Evolutionary conservation across 2,797 vertebrate genomes (phyloP), one percentile per base, ranked within the genome.

Genomic region (Champsocephalus esox): DNA sequence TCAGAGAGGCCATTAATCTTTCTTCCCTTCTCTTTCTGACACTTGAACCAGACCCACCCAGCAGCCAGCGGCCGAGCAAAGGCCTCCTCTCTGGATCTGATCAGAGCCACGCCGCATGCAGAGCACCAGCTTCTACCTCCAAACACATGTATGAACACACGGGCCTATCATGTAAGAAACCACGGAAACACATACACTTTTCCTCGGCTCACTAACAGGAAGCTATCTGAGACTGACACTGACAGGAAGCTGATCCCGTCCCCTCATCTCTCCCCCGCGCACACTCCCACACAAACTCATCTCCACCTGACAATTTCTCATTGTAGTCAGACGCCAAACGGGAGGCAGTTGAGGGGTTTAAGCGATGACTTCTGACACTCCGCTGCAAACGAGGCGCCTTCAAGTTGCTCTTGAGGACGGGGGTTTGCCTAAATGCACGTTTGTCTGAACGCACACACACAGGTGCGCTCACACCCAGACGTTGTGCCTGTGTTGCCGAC

Each of bases 1-100:
- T 90, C 87, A 87, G 77, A 81, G 77, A 82, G 86, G 84, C 73
- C 93, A 93, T 94, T 93, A 93, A 95, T 95, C 94, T 94, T 94
- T 90, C 92, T 93, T 84, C 78, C 82, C 78, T 89, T 93, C 91
- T 89, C 84, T 88, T 86, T 87, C 81, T 90, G 94, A 95, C 93
- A 95, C 89, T 79, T 92, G 83, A 94, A 89, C 89, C 84, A 73
- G 85, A 91, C 85, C 74, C 85, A 72, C 84, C 88, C 90, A 88
- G 87, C 70, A 68, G 78, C 68, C 24, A 32, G 73, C 62, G 57
- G 55, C 83, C 88, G 88, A 56, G 50, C 86, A 86, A 67, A 88
- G 77, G 76, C 75, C 78, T 87, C 82, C 84, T 90, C 86, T 82
- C 79, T 70, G 73, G 82, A 94, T 93, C 92, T 89, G 90, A 93